Percentiles rank a stretch among this genome's conserved stretches.
Evolutionary conservation across 53 echinoderm and acorn worm genomes (phyloP).

Genomic region (Mesocentrotus franciscanus): DNA sequence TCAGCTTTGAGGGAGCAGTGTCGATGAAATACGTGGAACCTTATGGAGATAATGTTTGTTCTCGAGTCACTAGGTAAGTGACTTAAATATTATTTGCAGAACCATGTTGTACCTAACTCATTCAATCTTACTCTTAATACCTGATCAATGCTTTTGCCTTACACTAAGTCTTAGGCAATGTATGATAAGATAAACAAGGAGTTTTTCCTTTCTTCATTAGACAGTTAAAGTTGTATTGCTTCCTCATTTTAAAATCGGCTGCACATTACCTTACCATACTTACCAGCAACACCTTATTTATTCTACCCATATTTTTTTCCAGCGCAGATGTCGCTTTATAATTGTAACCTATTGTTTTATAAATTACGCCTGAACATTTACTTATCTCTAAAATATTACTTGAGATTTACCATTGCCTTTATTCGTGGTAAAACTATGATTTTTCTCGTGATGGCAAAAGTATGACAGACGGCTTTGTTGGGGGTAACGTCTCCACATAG

Average conservation of each 20-base stretch:
- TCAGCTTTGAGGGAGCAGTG: neutral
- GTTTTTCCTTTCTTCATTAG: neutral
- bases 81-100: neutral
- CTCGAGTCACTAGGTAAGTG: conserved; percentile 45
- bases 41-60: conserved; percentile 62
- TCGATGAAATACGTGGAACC: conserved; percentile 55
- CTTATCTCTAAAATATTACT: neutral
- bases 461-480: neutral
- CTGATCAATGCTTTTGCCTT: neutral
- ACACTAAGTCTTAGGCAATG: no score
- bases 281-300: neutral
- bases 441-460: neutral
- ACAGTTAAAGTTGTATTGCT: neutral
- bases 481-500: neutral
- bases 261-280: neutral
- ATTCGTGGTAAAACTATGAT: neutral
- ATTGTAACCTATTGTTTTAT: neutral
- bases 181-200: neutral
- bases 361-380: neutral
- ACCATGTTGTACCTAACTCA: no score
- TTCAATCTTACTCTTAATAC: neutral
- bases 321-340: neutral
- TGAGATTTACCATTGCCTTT: neutral
- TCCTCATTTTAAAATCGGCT: neutral
- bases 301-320: neutral